These are phyloP conservation scores for Rhopalosiphum nymphaeae DNA, from an alignment of 2,888 invertebrate genomes.

Conservation along the genomic window DNA sequence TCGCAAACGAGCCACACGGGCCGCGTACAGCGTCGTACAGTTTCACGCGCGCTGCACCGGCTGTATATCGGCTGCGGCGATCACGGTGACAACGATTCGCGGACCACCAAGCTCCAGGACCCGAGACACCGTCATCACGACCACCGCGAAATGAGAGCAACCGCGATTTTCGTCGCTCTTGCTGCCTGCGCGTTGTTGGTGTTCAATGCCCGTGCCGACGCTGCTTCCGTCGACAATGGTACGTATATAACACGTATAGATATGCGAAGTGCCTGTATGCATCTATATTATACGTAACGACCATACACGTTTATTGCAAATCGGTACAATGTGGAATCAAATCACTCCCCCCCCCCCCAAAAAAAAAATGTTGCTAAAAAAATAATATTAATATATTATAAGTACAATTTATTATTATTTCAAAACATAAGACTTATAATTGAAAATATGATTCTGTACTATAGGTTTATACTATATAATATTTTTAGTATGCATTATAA, in stretches of 20 bases:
- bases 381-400: too few relatives aligned
- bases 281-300: too few relatives aligned
- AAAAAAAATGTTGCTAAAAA: too few relatives aligned
- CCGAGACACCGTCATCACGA: not conserved
- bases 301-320: too few relatives aligned
- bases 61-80: slow-evolving; percentile 33
- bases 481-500: too few relatives aligned
- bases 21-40: not conserved
- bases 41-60: slow-evolving; percentile 12
- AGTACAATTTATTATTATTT: too few relatives aligned
- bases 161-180: slow-evolving; percentile 47
- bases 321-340: too few relatives aligned
- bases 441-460: too few relatives aligned
- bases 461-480: too few relatives aligned
- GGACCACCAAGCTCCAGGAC: slow-evolving; percentile 15
- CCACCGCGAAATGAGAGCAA: slow-evolving; percentile 37
- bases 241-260: not conserved
- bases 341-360: too few relatives aligned
- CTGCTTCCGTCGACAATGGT: slow-evolving; percentile 54
- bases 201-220: not conserved
- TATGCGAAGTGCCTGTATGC: not conserved
- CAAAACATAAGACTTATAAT: too few relatives aligned
- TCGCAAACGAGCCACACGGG: not conserved
- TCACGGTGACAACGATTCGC: slow-evolving; percentile 31
- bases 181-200: slow-evolving; percentile 44